These are phyloP conservation scores for Apodemus agrarius DNA, from an alignment of 2,797 vertebrate genomes.

Conservation along the genomic window DNA sequence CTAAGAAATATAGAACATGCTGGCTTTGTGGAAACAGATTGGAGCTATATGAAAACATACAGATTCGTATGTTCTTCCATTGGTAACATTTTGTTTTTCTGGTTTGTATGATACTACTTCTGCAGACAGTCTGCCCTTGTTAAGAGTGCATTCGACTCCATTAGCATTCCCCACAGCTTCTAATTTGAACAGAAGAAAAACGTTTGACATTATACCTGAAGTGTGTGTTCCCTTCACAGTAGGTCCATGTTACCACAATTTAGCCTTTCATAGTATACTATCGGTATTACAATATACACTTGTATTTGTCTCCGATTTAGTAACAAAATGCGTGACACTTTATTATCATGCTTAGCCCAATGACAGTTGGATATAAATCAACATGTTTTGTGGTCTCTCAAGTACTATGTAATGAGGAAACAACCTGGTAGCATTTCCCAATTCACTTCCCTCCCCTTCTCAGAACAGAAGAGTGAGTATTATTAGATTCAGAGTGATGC, in stretches of 20 bases:
- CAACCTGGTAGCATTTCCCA: not conserved
- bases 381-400: not conserved
- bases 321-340: not conserved
- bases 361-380: not conserved
- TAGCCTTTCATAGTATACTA: not conserved
- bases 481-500: not conserved
- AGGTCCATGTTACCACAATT: not conserved
- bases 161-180: not conserved
- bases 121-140: not conserved
- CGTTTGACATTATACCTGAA: not conserved
- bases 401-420: not conserved
- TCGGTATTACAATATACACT: not conserved
- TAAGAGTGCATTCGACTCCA: not conserved
- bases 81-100: constrained; percentile 37
- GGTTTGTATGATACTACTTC: not conserved
- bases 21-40: constrained; percentile 39
- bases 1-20: not conserved
- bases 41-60: constrained; percentile 39
- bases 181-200: constrained; percentile 3
- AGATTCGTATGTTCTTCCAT: not conserved
- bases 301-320: not conserved
- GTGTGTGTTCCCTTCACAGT: not conserved
- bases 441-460: not conserved
- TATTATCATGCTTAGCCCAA: not conserved
- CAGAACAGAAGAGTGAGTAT: not conserved